phyloP scores from a whole-genome alignment of 2,888 invertebrate genomes.

The Arctia plantaginis region DNA sequence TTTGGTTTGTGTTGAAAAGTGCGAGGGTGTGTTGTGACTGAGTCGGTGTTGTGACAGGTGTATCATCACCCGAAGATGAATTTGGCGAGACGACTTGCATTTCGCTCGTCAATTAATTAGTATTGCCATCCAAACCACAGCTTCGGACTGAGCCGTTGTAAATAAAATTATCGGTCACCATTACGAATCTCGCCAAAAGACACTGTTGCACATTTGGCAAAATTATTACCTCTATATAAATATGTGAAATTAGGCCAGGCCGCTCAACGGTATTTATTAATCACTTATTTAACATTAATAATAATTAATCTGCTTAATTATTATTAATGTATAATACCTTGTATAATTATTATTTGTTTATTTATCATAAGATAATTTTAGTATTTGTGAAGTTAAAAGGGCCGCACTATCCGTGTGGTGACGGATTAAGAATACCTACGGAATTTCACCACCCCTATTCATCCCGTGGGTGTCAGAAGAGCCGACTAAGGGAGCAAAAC shows the following conservation, averaged over 20 bases:
- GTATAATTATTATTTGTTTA: not conserved
- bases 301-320: not conserved
- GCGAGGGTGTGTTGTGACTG: conserved; percentile 41
- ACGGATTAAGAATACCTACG: no score
- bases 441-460: no score
- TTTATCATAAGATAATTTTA: not conserved
- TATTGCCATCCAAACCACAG: conserved; percentile 54
- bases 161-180: conserved; percentile 66
- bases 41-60: conserved; percentile 66
- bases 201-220: conserved; percentile 42
- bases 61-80: conserved; percentile 56
- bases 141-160: conserved; percentile 53
- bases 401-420: no score
- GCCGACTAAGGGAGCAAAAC: no score
- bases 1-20: conserved; percentile 29
- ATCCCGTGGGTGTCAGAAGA: no score
- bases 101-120: conserved; percentile 67
- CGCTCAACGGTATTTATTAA: conserved; percentile 11
- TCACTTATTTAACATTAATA: conserved; percentile 12
- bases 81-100: conserved; percentile 58
- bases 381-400: no score
- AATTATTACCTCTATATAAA: conserved; percentile 49
- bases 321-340: no score
- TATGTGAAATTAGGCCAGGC: conserved; percentile 33
- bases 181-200: conserved; percentile 59